These are phyloP conservation scores for Herpetotheres cachinnans DNA, from an alignment of 2,113 vertebrate genomes.

Conservation along the genomic window DNA sequence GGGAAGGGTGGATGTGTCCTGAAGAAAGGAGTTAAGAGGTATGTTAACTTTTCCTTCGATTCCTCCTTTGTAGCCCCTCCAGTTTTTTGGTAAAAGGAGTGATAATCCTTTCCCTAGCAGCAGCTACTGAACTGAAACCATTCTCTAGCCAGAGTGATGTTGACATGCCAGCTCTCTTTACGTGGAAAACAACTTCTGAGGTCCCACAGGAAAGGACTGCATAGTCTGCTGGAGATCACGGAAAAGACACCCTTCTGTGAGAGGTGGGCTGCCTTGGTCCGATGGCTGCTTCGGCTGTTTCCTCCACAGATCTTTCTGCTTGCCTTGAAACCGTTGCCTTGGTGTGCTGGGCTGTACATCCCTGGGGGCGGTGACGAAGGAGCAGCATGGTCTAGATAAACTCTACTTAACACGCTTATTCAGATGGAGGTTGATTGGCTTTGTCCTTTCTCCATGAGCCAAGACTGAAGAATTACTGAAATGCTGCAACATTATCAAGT, in stretches of 20 bases:
- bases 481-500: not conserved
- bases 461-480: slow-evolving; percentile 5
- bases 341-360: not conserved
- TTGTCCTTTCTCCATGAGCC: not conserved
- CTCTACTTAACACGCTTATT: not conserved
- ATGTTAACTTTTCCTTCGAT: not conserved
- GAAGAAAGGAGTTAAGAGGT: not conserved
- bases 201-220: not conserved
- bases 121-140: not conserved
- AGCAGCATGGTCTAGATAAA: not conserved
- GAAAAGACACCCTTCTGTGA: not conserved
- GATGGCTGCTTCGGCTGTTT: not conserved
- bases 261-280: not conserved
- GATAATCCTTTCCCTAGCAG: not conserved
- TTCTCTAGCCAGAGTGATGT: not conserved
- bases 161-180: not conserved
- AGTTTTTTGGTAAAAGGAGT: not conserved
- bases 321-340: not conserved
- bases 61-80: not conserved
- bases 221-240: not conserved
- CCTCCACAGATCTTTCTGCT: not conserved
- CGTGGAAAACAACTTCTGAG: not conserved
- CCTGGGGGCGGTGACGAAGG: not conserved
- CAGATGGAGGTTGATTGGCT: not conserved
- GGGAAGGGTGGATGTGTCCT: accelerated